A percentile compares a stretch with the other conserved stretches of the same genome.
Evolutionary conservation across 2,888 invertebrate genomes (phyloP).

Genomic region (Apodemia duryi): DNA sequence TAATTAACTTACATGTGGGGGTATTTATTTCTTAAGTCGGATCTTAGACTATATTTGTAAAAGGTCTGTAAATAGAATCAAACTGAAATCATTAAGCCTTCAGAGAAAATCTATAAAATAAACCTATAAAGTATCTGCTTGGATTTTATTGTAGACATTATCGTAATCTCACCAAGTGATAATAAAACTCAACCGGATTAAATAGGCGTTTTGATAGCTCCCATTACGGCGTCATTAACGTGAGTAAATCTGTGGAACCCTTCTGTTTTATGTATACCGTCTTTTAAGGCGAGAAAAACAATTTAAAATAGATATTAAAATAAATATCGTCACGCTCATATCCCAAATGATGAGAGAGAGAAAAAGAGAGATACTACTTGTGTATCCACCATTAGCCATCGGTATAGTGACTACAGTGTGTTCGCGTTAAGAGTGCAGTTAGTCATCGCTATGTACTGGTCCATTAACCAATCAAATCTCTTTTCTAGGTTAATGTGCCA

Average conservation of each 20-base stretch:
- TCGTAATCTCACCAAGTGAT: slow-evolving; percentile 23
- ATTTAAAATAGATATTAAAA: not conserved
- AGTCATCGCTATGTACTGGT: too few species aligned
- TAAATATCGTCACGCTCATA: not conserved
- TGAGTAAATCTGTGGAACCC: slow-evolving; percentile 12
- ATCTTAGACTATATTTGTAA: too few species aligned
- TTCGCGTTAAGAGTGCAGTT: too few species aligned
- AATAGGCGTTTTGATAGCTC: slow-evolving; percentile 13
- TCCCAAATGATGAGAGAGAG: too few species aligned
- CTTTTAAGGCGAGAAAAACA: not conserved
- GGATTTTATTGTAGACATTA: slow-evolving; percentile 33
- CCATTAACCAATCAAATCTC: too few species aligned
- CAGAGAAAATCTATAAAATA: slow-evolving; percentile 27
- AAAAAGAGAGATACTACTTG: too few species aligned
- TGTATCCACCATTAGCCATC: too few species aligned
- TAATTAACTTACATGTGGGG: too few species aligned
- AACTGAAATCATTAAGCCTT: slow-evolving; percentile 8
- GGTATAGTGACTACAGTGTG: too few species aligned
- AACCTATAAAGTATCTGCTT: slow-evolving; percentile 30
- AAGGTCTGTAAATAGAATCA: not conserved
- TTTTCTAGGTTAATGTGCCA: too few species aligned
- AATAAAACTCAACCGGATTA: slow-evolving; percentile 10
- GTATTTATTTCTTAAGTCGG: too few species aligned
- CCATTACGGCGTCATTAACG: slow-evolving; percentile 6
- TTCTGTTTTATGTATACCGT: not conserved